Evolutionary conservation across 2,888 invertebrate species (phyloP).

Genomic region (Cabera pusaria): DNA sequence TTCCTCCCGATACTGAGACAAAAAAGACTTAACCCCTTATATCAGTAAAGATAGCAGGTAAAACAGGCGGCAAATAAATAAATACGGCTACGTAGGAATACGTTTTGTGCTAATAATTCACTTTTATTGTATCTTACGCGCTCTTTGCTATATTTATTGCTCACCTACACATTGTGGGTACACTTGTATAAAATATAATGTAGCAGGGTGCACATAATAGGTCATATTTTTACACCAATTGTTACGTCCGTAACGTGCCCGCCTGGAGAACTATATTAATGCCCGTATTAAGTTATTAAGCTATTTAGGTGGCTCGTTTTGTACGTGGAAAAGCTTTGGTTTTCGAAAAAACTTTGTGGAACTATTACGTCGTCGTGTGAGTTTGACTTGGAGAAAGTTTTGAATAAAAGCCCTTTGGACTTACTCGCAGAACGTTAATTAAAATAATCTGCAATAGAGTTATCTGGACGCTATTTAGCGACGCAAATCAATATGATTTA

Average conservation of each 20-base stretch:
- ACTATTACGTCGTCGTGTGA: too few species aligned
- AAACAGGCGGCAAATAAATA: constrained; percentile 54
- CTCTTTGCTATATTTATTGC: constrained; percentile 78
- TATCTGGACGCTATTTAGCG: too few species aligned
- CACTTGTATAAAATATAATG: constrained; percentile 72
- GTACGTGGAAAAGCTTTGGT: constrained; percentile 25
- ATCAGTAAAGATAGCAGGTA: constrained; percentile 54
- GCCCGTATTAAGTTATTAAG: constrained; percentile 35
- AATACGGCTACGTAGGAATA: constrained; percentile 66
- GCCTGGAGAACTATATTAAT: constrained; percentile 35
- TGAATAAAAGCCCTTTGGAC: too few species aligned
- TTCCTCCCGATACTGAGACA: constrained; percentile 40
- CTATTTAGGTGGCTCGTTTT: constrained; percentile 29
- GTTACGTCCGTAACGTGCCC: constrained; percentile 38
- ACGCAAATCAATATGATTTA: too few species aligned
- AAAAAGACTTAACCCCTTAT: constrained; percentile 52
- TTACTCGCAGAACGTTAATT: too few species aligned
- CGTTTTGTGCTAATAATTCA: constrained; percentile 78
- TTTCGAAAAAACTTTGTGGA: too few species aligned
- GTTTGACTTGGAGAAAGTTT: too few species aligned
- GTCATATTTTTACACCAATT: constrained; percentile 57
- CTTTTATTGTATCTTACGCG: constrained; percentile 81
- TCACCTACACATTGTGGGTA: constrained; percentile 69
- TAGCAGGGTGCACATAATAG: constrained; percentile 64
- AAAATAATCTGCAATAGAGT: too few species aligned